Base-by-base conservation (phyloP, 2,888 invertebrate species). In the Idaea dimidiata region DNA sequence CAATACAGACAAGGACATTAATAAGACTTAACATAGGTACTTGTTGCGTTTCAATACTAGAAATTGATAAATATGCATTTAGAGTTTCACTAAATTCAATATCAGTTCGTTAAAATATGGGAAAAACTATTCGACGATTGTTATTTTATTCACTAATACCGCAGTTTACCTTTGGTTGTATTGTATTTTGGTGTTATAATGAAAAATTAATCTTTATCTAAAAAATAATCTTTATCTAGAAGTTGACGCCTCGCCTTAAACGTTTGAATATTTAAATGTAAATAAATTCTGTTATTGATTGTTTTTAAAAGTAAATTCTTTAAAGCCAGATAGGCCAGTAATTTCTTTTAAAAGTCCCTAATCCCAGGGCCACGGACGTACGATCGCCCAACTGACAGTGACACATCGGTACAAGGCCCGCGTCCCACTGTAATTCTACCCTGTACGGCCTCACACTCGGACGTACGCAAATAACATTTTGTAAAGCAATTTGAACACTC, bases 321-420 rank as follows among this genome's bases (percentile, higher is more conserved):
- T 69, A 73, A 71, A 69, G 68, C 75, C 72, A 77, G 82, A 83
- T 79, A 76, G 77, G 72, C 66, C 64, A 79, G 82, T 84, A 85
- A 88, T 88, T 88, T 87, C 86, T 89, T 90, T 85, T 83, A 88
- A 89, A 89, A 86, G 76, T 77, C 80, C 80, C 81, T 91, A 91
- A 91, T 90, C 91, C 91, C 72, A 77, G 74, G 76, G 73, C 77
- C 79, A 78, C 73, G 78, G 81, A 80, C 68, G 80, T 82, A 78
- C 87, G 84, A 84, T 85, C 83, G 87, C 74, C 74, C 43, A 86
- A 75, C 77, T 93, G 93, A 93, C 93, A 92, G 89, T 93, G 93
- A 93, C 93, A 91, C 91, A 93, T 93, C 86, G 91, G 87, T 92
- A 92, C 93, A 93, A 74, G 91, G 84, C 81, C 86, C 86, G 84